Percentiles rank a stretch among this genome's conserved stretches.
Evolutionary conservation across 2,113 vertebrate genomes (phyloP).

Genomic region (Elephantulus edwardii): DNA sequence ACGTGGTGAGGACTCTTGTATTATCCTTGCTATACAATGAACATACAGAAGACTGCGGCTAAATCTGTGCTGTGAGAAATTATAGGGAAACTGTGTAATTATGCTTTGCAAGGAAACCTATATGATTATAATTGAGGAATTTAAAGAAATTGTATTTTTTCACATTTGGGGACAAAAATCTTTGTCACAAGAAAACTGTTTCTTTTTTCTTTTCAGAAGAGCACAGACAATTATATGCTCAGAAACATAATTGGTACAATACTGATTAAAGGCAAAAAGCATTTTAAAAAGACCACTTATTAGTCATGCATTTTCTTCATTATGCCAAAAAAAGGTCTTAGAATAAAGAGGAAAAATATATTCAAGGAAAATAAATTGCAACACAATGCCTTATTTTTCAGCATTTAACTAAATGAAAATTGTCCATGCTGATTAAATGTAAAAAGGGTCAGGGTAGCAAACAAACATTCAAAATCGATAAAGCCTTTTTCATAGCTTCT

Average conservation of each 20-base stretch:
- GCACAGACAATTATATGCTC: constrained; percentile 60
- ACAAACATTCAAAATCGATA: background rate
- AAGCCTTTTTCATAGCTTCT: background rate
- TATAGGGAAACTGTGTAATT: constrained; percentile 66
- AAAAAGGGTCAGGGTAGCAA: too few species aligned
- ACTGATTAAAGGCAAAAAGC: constrained; percentile 58
- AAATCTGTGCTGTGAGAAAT: constrained; percentile 63
- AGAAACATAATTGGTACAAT: constrained; percentile 63
- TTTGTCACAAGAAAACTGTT: constrained; percentile 48
- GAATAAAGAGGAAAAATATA: background rate
- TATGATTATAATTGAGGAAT: constrained; percentile 60
- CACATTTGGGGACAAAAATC: constrained; percentile 57
- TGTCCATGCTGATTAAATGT: background rate
- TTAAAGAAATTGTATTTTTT: constrained; percentile 38
- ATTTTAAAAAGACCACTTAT: constrained; percentile 44
- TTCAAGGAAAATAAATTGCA: background rate
- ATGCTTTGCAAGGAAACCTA: constrained; percentile 57
- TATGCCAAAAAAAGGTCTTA: constrained; percentile 43
- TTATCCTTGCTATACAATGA: constrained; percentile 31
- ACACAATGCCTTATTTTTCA: background rate
- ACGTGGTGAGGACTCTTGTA: constrained; percentile 49
- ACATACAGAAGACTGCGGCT: constrained; percentile 38
- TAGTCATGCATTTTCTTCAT: constrained; percentile 44
- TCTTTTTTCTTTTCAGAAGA: constrained; percentile 58
- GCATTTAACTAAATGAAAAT: background rate